Evolutionary conservation across 2,888 invertebrate species (phyloP).

Genomic region (Eurytoma californica): DNA sequence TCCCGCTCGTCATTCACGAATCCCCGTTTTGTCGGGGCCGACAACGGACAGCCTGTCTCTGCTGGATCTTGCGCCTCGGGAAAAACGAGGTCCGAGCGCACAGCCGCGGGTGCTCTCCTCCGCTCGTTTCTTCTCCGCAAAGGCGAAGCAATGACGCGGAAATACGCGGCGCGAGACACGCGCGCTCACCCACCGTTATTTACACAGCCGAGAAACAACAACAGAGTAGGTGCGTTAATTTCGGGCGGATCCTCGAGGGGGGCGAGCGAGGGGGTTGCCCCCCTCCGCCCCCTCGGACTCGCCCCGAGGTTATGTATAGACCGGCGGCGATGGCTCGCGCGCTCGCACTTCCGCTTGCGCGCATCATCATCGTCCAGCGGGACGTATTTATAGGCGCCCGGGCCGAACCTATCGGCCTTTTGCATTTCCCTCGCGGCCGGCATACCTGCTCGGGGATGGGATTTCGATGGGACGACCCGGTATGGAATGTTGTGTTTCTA

Average conservation of each 20-base stretch:
- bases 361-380: slow-evolving; percentile 12
- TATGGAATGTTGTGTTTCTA: neutral
- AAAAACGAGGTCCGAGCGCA: no score
- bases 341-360: slow-evolving; percentile 41
- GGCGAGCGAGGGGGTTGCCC: no score
- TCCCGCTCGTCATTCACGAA: no score
- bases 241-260: neutral
- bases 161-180: no score
- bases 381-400: slow-evolving; percentile 38
- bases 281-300: neutral
- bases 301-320: slow-evolving; percentile 38
- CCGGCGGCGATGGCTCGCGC: slow-evolving; percentile 2
- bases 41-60: no score
- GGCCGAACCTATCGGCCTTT: neutral
- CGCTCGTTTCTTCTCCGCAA: no score
- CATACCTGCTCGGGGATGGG: neutral
- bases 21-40: no score
- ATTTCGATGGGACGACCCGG: neutral
- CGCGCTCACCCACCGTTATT: neutral
- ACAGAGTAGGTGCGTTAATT: slow-evolving; percentile 33
- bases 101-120: no score
- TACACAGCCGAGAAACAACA: slow-evolving; percentile 8
- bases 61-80: no score
- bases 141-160: no score
- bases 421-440: neutral